These are phyloP conservation scores for Rhopalosiphum nymphaeae DNA, from an alignment of 2,888 invertebrate genomes.

Conservation along the genomic window DNA sequence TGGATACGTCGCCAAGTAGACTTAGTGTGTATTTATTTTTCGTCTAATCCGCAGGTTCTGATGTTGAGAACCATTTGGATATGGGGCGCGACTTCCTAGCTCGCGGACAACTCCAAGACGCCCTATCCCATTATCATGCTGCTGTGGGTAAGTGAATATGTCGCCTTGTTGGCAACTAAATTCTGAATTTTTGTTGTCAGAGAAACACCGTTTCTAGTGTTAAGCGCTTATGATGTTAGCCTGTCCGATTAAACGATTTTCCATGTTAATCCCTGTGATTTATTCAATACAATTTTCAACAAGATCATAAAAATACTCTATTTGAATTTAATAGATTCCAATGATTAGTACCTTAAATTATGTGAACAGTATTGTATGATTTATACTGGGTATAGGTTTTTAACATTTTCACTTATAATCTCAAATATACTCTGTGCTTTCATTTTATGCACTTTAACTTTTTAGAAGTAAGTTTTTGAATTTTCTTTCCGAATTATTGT, in stretches of 20 bases:
- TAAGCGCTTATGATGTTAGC: not conserved
- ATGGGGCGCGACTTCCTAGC: constrained; percentile 92
- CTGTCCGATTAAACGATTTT: not conserved
- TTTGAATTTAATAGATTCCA: not conserved
- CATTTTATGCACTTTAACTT: not conserved
- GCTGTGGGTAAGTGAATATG: constrained; percentile 84
- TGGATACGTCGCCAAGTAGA: not conserved
- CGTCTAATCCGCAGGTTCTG: constrained; percentile 69
- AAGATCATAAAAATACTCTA: not conserved
- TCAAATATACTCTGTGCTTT: not conserved
- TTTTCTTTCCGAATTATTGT: not conserved
- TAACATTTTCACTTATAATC: not conserved
- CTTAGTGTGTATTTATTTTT: not conserved
- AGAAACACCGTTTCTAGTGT: not conserved
- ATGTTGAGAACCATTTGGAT: constrained; percentile 94
- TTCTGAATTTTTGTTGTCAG: not conserved
- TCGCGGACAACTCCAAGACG: constrained; percentile 94
- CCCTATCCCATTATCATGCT: constrained; percentile 96
- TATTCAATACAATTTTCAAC: not conserved
- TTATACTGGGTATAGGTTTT: not conserved
- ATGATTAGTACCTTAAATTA: not conserved
- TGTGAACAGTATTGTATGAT: not conserved
- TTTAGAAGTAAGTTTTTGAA: not conserved
- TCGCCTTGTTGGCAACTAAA: not conserved
- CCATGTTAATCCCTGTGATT: not conserved